Percentiles rank a stretch among this genome's conserved stretches.
phyloP scores from a whole-genome alignment of 2,113 vertebrate species.

The Rhabdomys dilectus region DNA sequence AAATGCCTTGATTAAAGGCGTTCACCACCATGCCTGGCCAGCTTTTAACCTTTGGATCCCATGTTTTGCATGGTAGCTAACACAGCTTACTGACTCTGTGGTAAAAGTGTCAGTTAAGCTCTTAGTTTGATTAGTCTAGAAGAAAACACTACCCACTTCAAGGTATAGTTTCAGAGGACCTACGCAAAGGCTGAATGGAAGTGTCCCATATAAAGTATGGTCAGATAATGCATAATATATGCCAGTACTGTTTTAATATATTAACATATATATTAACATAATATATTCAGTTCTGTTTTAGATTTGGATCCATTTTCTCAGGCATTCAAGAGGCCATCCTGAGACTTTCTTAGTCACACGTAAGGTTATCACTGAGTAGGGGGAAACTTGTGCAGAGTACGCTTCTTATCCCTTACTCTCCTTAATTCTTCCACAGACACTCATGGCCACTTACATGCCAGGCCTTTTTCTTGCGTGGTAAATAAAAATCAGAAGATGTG shows the following conservation, averaged over 20 bases:
- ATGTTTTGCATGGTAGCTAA: conserved; percentile 73
- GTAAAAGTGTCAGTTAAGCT: conserved; percentile 64
- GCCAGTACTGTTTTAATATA: too few species aligned
- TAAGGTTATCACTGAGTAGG: not conserved
- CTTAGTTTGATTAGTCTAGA: conserved; percentile 57
- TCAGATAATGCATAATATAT: conserved; percentile 80
- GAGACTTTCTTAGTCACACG: not conserved
- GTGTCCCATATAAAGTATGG: conserved; percentile 60
- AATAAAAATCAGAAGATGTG: not conserved
- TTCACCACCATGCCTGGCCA: not conserved
- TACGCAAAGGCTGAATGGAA: conserved; percentile 75
- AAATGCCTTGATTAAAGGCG: not conserved
- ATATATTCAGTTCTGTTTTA: not conserved
- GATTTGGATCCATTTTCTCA: not conserved
- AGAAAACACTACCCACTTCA: conserved; percentile 31
- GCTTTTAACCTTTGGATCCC: conserved; percentile 77
- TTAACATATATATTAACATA: too few species aligned
- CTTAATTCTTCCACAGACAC: not conserved
- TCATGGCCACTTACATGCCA: not conserved
- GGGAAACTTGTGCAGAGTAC: not conserved
- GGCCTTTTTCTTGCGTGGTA: not conserved
- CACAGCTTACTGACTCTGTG: conserved; percentile 14
- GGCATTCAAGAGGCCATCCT: not conserved
- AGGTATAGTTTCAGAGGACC: conserved; percentile 53
- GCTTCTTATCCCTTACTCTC: not conserved